Base-by-base conservation (phyloP, 2,888 invertebrate genomes). In the Dexiosoma caninum region DNA sequence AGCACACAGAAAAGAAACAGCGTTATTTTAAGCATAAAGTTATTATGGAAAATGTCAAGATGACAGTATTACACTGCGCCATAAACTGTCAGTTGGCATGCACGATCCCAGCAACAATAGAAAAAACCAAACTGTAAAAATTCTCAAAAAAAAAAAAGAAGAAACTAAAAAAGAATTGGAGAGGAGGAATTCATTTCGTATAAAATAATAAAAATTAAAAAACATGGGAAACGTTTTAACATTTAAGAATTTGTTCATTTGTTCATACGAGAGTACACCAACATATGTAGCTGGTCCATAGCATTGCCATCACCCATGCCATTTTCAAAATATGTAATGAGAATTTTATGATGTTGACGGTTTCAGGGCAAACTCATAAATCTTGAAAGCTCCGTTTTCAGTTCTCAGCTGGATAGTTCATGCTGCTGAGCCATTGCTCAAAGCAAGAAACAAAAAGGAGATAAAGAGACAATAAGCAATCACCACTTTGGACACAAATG, bases 301-400 rank as follows among this genome's bases (percentile, higher is more conserved):
- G 30, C 27, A 16, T 32, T 66, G 53, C 79, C 59, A 70, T 64
- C 74, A 75, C 51, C 51, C 67, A 62, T 78, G 70, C 46, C 55
- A 49, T 57, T 42, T 53, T 55, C 40, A 42, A 74, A 79, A 69
- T 69, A n/a, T n/a, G n/a, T n/a, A 79, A 70, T 75, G 59, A 37
- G 64, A 70, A 69, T 75, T 19, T 40, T 77, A 53, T 30, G 44
- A 75, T 64, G 79, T 49, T 70, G 70, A 70, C 75, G 69, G 69
- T 75, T 75, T 79, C 59, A 79, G 79, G 79, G 70, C 75, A 75
- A 79, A 75, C 64, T 75, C 75, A 79, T 75, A 79, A 75, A 75
- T 79, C 66, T 70, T 57, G 55, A 7, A 12, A 59, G 27, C 40
- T 67, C 42, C 44, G 44, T 62, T 66, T 72, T 59, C 40, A 72